These are phyloP conservation scores for Ephestia elutella DNA, from an alignment of 1,140 invertebrate genomes.

Conservation along the genomic window DNA sequence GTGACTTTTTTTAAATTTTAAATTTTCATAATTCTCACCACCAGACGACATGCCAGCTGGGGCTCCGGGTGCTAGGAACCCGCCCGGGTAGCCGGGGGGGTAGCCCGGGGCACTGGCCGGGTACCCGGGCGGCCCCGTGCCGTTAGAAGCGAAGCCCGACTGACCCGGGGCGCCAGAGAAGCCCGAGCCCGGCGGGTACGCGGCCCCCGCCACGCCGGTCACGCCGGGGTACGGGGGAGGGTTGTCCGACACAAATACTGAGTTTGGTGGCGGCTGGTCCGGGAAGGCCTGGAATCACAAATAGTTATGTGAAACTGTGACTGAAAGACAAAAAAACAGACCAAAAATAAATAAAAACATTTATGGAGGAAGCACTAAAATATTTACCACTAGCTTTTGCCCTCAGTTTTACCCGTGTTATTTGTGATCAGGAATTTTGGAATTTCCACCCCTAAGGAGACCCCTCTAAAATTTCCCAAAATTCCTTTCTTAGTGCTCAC, in stretches of 20 bases:
- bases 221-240: constrained; percentile 98
- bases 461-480: no score
- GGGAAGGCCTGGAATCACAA: constrained; percentile 74
- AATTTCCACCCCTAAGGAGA: no score
- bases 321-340: no score
- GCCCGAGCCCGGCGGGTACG: constrained; percentile 54
- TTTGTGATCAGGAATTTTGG: no score
- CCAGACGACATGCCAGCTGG: constrained; percentile 39
- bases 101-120: constrained; percentile 13
- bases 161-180: constrained; percentile 36
- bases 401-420: no score
- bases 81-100: constrained; percentile 36
- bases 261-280: constrained; percentile 82
- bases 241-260: constrained; percentile 91
- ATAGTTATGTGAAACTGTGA: no score
- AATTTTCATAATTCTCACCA: constrained; percentile 24
- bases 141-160: constrained; percentile 13
- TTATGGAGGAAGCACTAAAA: no score
- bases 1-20: background rate
- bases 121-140: constrained; percentile 15
- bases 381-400: no score
- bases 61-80: constrained; percentile 38
- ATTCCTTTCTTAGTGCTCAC: no score
- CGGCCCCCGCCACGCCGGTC: constrained; percentile 36
- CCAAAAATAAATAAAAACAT: background rate